Percentiles rank a stretch among this genome's conserved stretches.
These are phyloP conservation scores for Neoitamus cyanurus DNA, from an alignment of 2,888 invertebrate species.

Conservation along the genomic window DNA sequence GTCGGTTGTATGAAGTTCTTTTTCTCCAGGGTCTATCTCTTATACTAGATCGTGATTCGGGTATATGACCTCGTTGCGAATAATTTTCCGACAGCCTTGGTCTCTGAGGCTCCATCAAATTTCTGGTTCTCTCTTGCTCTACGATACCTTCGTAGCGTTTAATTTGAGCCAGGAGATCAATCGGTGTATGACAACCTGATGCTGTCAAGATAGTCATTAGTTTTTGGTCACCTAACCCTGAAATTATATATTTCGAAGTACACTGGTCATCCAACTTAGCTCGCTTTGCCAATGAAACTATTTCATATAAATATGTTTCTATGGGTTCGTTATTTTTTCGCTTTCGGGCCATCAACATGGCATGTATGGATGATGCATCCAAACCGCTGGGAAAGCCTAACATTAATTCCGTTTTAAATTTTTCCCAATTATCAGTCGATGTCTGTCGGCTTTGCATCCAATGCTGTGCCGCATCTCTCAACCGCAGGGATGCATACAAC, in stretches of 20 bases:
- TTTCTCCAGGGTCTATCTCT: neutral
- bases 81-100: no score
- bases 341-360: neutral
- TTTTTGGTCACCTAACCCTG: neutral
- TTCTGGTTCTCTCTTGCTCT: neutral
- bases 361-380: neutral
- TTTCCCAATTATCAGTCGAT: neutral
- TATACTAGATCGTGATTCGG: neutral
- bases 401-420: neutral
- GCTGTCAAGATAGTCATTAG: neutral
- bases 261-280: constrained; percentile 54
- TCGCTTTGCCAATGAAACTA: neutral
- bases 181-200: neutral
- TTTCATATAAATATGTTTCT: neutral
- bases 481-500: neutral
- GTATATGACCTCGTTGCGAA: no score
- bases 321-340: neutral
- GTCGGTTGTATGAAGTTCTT: neutral
- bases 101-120: neutral
- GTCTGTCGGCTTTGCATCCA: neutral
- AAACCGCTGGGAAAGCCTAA: neutral
- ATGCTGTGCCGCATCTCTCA: constrained; percentile 6
- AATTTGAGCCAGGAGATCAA: neutral
- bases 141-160: neutral
- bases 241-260: constrained; percentile 54